Percentiles rank a stretch among this genome's conserved stretches.
These are phyloP conservation scores for Labeo rohita DNA, from an alignment of 2,113 vertebrate species.

Conservation along the genomic window DNA sequence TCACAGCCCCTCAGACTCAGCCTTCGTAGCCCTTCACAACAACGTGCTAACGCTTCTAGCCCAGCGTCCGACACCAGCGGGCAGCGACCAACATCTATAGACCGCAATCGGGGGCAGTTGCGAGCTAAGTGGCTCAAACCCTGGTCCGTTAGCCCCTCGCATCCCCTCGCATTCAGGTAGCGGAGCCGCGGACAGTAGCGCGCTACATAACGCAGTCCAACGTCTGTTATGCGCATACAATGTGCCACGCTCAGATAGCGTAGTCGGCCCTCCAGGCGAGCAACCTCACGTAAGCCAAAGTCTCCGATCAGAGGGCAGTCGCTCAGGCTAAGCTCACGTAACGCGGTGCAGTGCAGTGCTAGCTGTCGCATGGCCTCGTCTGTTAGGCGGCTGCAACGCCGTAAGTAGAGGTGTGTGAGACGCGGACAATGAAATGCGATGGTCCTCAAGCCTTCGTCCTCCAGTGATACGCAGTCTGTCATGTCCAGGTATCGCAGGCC, in stretches of 20 bases:
- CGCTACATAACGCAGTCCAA: slow-evolving; percentile 93
- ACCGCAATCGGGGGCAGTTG: slow-evolving; percentile 94
- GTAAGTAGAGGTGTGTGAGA: slow-evolving; percentile 95
- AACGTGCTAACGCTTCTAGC: slow-evolving; percentile 89
- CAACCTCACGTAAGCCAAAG: slow-evolving; percentile 93
- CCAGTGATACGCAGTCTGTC: slow-evolving; percentile 95
- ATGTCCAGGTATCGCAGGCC: slow-evolving; percentile 97
- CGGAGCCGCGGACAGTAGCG: slow-evolving; percentile 96
- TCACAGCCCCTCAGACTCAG: slow-evolving; percentile 94
- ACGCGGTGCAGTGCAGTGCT: slow-evolving; percentile 88
- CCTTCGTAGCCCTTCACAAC: slow-evolving; percentile 91
- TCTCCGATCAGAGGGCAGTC: slow-evolving; percentile 95
- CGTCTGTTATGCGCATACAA: slow-evolving; percentile 94
- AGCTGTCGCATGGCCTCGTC: slow-evolving; percentile 95
- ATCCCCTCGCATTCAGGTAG: slow-evolving; percentile 96
- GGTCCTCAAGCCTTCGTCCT: slow-evolving; percentile 93
- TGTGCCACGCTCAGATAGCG: slow-evolving; percentile 97
- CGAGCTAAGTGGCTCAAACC: slow-evolving; percentile 92
- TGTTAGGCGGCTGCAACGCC: slow-evolving; percentile 91
- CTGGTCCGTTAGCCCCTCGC: slow-evolving; percentile 97
- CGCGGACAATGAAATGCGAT: slow-evolving; percentile 97
- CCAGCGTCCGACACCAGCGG: slow-evolving; percentile 93
- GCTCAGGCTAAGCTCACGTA: slow-evolving; percentile 93
- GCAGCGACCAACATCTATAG: slow-evolving; percentile 95
- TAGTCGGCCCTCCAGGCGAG: slow-evolving; percentile 91